phyloP scores from a whole-genome alignment of 2,888 invertebrate genomes.

The Lasius platythorax region DNA sequence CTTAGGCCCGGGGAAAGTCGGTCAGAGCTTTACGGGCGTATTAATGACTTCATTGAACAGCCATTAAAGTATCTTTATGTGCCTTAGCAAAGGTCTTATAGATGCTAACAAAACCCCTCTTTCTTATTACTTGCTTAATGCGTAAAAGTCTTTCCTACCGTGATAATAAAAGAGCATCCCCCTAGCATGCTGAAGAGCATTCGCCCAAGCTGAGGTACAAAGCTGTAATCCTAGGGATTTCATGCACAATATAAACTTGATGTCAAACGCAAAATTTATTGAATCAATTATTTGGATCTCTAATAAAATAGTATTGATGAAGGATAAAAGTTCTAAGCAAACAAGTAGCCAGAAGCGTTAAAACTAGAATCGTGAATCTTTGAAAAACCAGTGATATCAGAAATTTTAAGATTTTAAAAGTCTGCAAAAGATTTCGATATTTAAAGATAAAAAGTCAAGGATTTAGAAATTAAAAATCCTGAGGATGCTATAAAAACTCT shows the following conservation, averaged over 20 bases:
- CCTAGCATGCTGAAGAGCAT: background rate
- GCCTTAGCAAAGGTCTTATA: background rate
- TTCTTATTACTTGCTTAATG: constrained; percentile 59
- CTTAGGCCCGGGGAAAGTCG: background rate
- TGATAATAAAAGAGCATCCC: constrained; percentile 4
- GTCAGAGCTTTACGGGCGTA: constrained; percentile 13
- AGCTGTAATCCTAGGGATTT: background rate
- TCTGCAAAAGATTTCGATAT: background rate
- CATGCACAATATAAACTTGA: background rate
- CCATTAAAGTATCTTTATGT: constrained; percentile 58
- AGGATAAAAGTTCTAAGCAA: background rate
- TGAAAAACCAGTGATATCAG: background rate
- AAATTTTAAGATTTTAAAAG: background rate
- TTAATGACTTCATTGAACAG: constrained; percentile 62
- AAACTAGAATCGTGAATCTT: background rate
- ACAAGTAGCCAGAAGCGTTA: background rate
- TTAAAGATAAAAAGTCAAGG: background rate
- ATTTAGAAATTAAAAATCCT: background rate
- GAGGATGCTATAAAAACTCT: background rate
- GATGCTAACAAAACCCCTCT: constrained; percentile 50
- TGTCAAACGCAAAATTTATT: background rate
- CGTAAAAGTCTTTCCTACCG: constrained; percentile 4
- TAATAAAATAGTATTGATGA: background rate
- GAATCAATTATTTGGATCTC: no score
- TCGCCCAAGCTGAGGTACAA: background rate